Evolutionary conservation across 2,888 invertebrate species (phyloP).

Genomic region (Paralinhomoeus sp.): DNA sequence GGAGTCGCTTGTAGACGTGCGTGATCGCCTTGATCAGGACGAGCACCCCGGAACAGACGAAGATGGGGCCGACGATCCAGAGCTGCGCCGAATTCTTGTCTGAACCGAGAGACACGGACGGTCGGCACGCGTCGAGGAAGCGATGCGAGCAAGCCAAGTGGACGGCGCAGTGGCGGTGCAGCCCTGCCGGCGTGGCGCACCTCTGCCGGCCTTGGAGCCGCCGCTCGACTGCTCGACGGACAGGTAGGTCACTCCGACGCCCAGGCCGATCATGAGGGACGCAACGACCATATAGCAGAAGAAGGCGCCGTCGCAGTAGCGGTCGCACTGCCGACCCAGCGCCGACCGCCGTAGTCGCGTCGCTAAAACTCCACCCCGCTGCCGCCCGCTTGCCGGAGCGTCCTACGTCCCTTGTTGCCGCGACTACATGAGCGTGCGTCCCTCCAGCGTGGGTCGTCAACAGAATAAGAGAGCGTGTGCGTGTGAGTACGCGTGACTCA

Average conservation of each 20-base stretch:
- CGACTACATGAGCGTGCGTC: too few relatives aligned
- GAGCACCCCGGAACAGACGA: slow-evolving; percentile 3
- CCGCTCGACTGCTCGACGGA: neutral
- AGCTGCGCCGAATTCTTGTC: neutral
- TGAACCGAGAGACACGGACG: neutral
- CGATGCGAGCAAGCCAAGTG: slow-evolving; percentile 4
- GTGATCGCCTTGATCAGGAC: slow-evolving; percentile 2
- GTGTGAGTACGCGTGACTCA: too few relatives aligned
- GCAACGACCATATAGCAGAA: neutral
- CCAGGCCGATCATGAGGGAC: neutral
- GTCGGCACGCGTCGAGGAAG: neutral
- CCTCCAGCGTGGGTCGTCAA: too few relatives aligned
- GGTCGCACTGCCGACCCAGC: neutral
- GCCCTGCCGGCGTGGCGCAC: neutral
- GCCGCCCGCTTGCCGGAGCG: neutral
- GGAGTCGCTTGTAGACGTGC: slow-evolving; percentile 3
- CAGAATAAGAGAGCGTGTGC: too few relatives aligned
- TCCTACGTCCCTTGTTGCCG: too few relatives aligned
- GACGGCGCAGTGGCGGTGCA: neutral
- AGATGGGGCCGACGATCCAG: slow-evolving; percentile 6
- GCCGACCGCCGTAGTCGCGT: neutral
- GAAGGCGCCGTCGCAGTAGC: neutral
- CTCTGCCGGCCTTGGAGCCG: neutral
- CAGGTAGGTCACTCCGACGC: neutral
- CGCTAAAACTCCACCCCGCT: neutral